phyloP scores from a whole-genome alignment of 1,140 invertebrate genomes.

The Charaxes varanes region DNA sequence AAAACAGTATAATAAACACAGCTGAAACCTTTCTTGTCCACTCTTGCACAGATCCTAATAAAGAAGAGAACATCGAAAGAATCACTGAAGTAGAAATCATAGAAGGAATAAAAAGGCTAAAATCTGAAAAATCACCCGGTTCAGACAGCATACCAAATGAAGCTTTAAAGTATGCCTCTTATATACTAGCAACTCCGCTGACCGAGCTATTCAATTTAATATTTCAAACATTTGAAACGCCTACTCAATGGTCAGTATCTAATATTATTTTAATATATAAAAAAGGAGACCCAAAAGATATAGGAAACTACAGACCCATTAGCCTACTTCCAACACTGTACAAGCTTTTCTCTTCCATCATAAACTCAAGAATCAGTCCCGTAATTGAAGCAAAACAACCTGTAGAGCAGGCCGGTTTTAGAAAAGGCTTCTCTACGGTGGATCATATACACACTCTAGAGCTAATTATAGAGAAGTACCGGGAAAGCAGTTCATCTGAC shows the following conservation, averaged over 20 bases:
- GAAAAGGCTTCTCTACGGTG: too few relatives aligned
- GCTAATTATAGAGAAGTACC: conserved; percentile 6
- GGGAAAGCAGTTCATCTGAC: too few relatives aligned
- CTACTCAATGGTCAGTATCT: conserved; percentile 8
- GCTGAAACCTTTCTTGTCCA: too few relatives aligned
- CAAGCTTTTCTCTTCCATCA: conserved; percentile 14
- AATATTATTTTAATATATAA: too few relatives aligned
- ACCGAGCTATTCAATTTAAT: conserved; percentile 10
- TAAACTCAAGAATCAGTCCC: conserved; percentile 9
- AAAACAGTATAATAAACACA: too few relatives aligned
- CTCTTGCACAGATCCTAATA: too few relatives aligned
- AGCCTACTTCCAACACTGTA: conserved; percentile 13
- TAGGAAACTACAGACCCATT: too few relatives aligned
- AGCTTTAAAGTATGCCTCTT: conserved; percentile 1
- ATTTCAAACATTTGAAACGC: conserved; percentile 1
- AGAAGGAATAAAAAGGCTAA: conserved; percentile 11
- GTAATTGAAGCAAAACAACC: conserved; percentile 11
- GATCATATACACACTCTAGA: too few relatives aligned
- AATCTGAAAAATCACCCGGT: conserved; percentile 7
- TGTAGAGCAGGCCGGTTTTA: conserved; percentile 7
- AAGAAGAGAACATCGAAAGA: neutral
- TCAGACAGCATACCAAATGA: conserved; percentile 14
- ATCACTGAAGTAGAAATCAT: conserved; percentile 7
- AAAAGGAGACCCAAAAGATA: too few relatives aligned
- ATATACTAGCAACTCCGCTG: conserved; percentile 4